These are phyloP conservation scores for Aptenodytes patagonicus DNA, from an alignment of 2,113 vertebrate genomes.

Conservation along the genomic window DNA sequence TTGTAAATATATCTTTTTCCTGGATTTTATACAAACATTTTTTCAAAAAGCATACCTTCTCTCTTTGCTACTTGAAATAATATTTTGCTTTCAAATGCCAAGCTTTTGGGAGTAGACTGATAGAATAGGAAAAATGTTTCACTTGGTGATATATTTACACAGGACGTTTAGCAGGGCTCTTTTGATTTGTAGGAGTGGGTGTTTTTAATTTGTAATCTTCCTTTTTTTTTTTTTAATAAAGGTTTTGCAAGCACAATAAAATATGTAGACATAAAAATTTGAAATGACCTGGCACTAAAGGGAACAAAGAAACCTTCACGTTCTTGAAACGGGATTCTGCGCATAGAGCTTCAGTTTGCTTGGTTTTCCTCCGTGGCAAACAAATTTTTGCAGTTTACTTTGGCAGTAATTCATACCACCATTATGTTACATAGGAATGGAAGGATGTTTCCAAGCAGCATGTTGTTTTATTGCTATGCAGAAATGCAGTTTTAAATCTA, in stretches of 20 bases:
- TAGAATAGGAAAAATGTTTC: not conserved
- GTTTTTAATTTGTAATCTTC: not conserved
- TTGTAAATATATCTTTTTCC: not conserved
- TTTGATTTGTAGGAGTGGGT: not conserved
- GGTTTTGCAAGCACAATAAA: not conserved
- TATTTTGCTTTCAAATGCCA: not conserved
- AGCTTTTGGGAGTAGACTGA: not conserved
- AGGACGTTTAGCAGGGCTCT: not conserved
- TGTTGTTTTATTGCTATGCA: not conserved
- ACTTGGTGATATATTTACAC: not conserved
- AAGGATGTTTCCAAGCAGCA: not conserved
- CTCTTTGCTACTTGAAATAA: not conserved
- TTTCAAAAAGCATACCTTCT: not conserved
- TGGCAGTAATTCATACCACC: not conserved
- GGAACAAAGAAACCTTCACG: constrained; percentile 8
- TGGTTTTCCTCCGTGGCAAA: constrained; percentile 8
- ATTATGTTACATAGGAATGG: not conserved
- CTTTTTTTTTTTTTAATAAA: not conserved
- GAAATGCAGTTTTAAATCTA: not conserved
- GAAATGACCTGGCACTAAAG: not conserved
- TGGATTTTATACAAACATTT: not conserved
- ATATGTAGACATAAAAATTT: not conserved
- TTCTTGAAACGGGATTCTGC: not conserved
- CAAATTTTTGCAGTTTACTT: constrained; percentile 10
- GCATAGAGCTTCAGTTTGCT: not conserved